phyloP scores from a whole-genome alignment of 2,113 vertebrate species.

The Tragelaphus strepsiceros region DNA sequence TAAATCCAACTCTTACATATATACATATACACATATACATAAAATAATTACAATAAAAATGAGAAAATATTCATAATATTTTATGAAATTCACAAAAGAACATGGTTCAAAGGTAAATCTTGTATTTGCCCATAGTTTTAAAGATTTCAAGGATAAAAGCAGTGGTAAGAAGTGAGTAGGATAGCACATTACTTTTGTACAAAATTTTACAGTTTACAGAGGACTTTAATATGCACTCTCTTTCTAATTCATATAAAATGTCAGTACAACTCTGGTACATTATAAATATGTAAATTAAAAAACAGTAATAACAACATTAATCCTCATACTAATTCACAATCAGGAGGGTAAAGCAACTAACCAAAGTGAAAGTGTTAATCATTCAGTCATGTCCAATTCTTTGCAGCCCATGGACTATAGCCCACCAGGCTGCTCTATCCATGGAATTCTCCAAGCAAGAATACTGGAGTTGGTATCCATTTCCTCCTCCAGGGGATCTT shows the following conservation, averaged over 20 bases:
- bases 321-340: neutral
- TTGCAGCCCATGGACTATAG: neutral
- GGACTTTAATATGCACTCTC: neutral
- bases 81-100: slow-evolving; percentile 1
- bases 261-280: neutral
- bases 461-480: neutral
- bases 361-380: neutral
- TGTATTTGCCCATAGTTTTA: slow-evolving; percentile 28
- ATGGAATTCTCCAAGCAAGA: neutral
- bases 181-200: neutral
- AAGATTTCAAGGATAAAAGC: slow-evolving; percentile 29
- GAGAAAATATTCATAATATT: slow-evolving; percentile 16
- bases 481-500: neutral
- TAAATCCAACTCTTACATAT: neutral
- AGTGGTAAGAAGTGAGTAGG: neutral
- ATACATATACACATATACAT: neutral
- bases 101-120: neutral
- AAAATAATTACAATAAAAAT: neutral
- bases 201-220: slow-evolving; percentile 16
- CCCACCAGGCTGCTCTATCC: neutral
- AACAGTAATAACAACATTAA: neutral
- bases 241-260: neutral
- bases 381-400: neutral
- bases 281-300: neutral
- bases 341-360: slow-evolving; percentile 20